These are phyloP conservation scores for Hippocampus mohnikei DNA, from an alignment of 2,113 vertebrate genomes.

Conservation along the genomic window DNA sequence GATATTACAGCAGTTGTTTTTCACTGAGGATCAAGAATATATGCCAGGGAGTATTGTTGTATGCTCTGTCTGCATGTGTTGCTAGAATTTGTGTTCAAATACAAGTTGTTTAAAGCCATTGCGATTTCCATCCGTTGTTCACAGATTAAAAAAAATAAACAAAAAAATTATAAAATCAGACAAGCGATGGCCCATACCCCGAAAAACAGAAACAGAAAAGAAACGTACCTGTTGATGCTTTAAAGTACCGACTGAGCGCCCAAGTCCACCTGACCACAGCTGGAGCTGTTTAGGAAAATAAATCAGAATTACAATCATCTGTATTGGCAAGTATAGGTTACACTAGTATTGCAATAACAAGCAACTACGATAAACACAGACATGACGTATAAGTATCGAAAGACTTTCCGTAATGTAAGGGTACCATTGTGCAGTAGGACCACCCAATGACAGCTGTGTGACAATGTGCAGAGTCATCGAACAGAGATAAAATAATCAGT, in stretches of 20 bases:
- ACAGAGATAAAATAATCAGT: too few relatives aligned
- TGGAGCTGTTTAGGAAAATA: conserved; percentile 70
- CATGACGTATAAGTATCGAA: too few relatives aligned
- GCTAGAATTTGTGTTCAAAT: not conserved
- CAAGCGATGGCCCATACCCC: not conserved
- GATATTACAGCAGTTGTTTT: too few relatives aligned
- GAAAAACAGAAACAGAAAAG: not conserved
- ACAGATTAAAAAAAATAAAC: too few relatives aligned
- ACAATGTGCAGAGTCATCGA: too few relatives aligned
- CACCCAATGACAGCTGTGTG: too few relatives aligned
- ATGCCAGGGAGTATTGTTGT: not conserved
- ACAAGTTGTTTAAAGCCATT: too few relatives aligned
- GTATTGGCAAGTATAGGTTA: not conserved
- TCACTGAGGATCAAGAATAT: not conserved
- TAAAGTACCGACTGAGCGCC: conserved; percentile 56
- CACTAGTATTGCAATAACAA: too few relatives aligned
- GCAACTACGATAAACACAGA: too few relatives aligned
- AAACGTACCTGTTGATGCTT: conserved; percentile 48
- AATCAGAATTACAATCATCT: not conserved
- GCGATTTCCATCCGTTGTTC: too few relatives aligned
- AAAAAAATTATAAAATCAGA: not conserved
- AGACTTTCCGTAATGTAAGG: too few relatives aligned
- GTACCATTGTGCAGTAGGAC: too few relatives aligned
- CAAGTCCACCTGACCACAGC: conserved; percentile 82
- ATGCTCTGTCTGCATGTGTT: not conserved